Base-by-base conservation (phyloP, 2,888 invertebrate genomes). In the Belgica antarctica region DNA sequence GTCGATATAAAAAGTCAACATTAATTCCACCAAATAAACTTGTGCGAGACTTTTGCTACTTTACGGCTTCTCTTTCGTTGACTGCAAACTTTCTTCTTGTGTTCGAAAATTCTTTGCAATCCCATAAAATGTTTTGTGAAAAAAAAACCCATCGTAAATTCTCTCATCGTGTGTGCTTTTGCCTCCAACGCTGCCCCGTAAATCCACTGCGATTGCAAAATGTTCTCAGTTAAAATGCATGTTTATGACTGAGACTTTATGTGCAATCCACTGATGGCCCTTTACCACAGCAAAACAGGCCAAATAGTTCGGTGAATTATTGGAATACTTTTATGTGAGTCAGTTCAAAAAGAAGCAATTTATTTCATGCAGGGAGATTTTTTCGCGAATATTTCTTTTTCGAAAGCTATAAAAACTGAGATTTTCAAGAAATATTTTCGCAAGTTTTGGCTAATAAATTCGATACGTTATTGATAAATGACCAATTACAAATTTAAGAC, bases 221-320 rank as follows among this genome's bases (percentile, higher is more conserved):
- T n/a, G 12, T 41, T 41, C 10, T 15, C 5, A 41, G 17, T n/a
- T 52, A n/a, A 52, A 52, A 52, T 52, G 52, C 52, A 52, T 52
- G 5, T 52, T 52, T 52, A 52, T 52, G 52, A 52, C 52, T 52
- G 5, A 31, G 5, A 31, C 41, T 41, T n/a, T 22, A 52, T 52
- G 52, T 52, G 52, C 5, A 22, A 52, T 52, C 22, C 12, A 52
- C 19, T 52, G n/a, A 52, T 7, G n/a, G 52, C 34, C 34, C 34
- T 31, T 31, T 5, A 8, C 7, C 34, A 31, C 17, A 52, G 52
- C 52, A 52, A 22, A 31, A 52, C 19, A 52, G 52, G 52, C 52
- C 52, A 52, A 52, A 52, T 52, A 52, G 52, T 22, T 52, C 17
- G 2, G 62, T 62, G 62, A 62, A 62, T 62, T 62, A 62, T 62